Evolutionary conservation across 2,797 vertebrate species (phyloP).

Genomic region (Alauda arvensis): DNA sequence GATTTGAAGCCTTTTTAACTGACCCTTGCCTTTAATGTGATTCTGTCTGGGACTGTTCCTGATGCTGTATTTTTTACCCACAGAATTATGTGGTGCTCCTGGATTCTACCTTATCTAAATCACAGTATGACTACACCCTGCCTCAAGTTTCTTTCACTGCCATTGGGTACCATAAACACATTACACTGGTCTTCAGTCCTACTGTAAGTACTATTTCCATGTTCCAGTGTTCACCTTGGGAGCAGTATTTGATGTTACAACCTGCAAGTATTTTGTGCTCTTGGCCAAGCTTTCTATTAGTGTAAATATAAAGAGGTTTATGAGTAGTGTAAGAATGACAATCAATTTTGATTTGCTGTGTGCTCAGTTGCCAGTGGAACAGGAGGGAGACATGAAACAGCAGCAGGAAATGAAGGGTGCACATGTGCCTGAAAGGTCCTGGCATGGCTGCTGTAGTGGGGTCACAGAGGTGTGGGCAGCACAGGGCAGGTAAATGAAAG

Average conservation of each 20-base stretch:
- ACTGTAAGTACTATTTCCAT: constrained; percentile 74
- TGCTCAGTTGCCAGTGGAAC: background rate
- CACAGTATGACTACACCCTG: constrained; percentile 90
- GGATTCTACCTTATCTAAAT: constrained; percentile 88
- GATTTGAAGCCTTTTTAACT: background rate
- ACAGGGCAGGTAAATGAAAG: background rate
- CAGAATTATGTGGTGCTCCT: constrained; percentile 93
- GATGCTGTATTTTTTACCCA: background rate
- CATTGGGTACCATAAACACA: constrained; percentile 90
- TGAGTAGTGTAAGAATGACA: background rate
- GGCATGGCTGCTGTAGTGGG: background rate
- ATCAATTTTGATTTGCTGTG: background rate
- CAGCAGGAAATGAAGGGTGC: background rate
- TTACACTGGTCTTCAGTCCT: constrained; percentile 91
- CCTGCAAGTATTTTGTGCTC: background rate
- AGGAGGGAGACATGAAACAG: background rate
- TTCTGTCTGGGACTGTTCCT: background rate
- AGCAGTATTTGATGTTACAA: background rate
- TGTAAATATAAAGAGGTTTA: background rate
- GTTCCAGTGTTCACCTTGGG: background rate
- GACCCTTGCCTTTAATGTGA: background rate
- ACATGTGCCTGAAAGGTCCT: background rate
- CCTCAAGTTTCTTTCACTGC: constrained; percentile 92
- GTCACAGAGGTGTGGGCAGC: background rate
- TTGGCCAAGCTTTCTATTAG: background rate